phyloP scores from a whole-genome alignment of 2,113 vertebrate genomes.

The Muntiacus reevesi region DNA sequence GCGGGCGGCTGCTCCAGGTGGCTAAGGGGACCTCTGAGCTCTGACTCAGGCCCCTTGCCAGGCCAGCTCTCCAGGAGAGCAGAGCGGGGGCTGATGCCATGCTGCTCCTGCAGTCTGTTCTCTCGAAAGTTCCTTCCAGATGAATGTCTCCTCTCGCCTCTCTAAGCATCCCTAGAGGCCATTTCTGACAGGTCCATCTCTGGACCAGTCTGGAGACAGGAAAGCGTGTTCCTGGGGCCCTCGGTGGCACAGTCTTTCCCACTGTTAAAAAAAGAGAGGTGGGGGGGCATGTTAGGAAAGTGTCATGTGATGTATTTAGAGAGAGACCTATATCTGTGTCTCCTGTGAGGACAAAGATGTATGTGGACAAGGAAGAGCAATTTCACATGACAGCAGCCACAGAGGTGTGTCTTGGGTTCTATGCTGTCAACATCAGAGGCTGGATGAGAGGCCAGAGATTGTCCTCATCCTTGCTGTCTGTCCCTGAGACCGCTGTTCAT shows the following conservation, averaged over 20 bases:
- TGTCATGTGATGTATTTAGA: fast-evolving
- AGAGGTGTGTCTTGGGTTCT: background rate
- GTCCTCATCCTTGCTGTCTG: background rate
- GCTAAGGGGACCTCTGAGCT: background rate
- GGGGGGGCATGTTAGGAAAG: background rate
- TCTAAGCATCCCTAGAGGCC: background rate
- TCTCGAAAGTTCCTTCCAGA: background rate
- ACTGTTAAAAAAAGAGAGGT: no score
- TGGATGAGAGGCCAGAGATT: no score
- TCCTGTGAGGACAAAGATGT: background rate
- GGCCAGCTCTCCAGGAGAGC: background rate
- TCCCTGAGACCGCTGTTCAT: conserved; percentile 22
- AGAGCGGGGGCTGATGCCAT: background rate
- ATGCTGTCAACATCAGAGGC: background rate
- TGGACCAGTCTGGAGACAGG: background rate
- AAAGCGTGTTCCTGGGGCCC: background rate
- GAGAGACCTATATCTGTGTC: background rate
- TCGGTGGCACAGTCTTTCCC: no score
- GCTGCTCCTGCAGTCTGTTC: background rate
- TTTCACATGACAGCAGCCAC: fast-evolving
- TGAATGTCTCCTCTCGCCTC: background rate
- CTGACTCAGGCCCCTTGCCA: background rate
- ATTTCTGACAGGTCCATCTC: background rate
- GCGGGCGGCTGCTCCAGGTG: background rate
- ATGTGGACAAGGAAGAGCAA: no score